Conservation (phyloP, 2,888 invertebrate genomes). For the Diarsia mendica region DNA sequence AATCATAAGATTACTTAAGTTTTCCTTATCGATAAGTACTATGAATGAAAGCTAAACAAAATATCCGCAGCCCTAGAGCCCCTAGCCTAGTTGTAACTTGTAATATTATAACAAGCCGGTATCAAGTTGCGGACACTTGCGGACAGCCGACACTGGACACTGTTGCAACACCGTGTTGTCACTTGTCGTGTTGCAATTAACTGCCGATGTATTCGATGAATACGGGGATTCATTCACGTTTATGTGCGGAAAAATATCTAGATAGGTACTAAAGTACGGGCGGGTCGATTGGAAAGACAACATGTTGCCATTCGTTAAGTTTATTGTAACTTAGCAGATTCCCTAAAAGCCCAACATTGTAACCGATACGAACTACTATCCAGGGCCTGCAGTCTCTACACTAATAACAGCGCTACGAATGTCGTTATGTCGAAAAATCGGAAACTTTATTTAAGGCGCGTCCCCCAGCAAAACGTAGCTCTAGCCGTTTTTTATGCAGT, state of each 20-base stretch:
- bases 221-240: constrained; percentile 4
- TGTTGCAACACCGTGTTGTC: constrained; percentile 12
- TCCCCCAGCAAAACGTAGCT: too few relatives aligned
- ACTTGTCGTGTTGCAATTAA: constrained; percentile 39
- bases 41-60: neutral
- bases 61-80: constrained; percentile 34
- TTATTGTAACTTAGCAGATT: too few relatives aligned
- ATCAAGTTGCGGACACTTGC: constrained; percentile 37
- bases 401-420: too few relatives aligned
- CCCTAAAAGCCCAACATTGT: too few relatives aligned
- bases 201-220: constrained; percentile 15
- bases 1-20: too few relatives aligned
- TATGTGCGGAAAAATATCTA: neutral
- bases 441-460: too few relatives aligned
- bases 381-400: too few relatives aligned
- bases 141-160: constrained; percentile 17
- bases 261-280: neutral
- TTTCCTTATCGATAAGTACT: neutral
- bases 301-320: neutral
- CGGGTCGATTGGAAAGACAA: neutral
- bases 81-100: constrained; percentile 37
- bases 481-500: too few relatives aligned
- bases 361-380: too few relatives aligned
- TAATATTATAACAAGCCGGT: constrained; percentile 38
- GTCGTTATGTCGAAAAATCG: too few relatives aligned